phyloP scores from a whole-genome alignment of 2,113 vertebrate species.

The Cervus canadensis region DNA sequence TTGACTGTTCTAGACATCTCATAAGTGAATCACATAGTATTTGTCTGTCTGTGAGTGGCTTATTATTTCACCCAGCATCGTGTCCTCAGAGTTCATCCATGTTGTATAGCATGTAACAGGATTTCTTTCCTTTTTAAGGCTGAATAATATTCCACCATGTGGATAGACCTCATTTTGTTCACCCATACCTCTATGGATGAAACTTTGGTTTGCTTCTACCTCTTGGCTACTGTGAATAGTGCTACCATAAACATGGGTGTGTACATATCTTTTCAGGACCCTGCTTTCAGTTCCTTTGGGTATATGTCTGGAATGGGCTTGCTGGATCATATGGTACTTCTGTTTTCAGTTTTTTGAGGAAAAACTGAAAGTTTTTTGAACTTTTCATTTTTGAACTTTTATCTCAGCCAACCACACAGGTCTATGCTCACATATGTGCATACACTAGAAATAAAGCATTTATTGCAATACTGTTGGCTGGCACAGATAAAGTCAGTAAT shows the following conservation, averaged over 20 bases:
- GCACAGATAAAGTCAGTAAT: background rate
- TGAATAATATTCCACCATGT: background rate
- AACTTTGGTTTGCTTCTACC: background rate
- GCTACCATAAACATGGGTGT: background rate
- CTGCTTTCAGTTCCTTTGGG: background rate
- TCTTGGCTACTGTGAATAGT: background rate
- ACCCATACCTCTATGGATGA: fast-evolving
- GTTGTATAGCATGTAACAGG: background rate
- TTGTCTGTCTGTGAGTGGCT: background rate
- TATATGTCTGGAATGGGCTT: background rate
- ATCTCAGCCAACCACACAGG: background rate
- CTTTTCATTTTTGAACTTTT: background rate
- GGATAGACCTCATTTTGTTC: background rate
- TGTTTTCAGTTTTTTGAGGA: background rate
- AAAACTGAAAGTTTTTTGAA: too few species aligned
- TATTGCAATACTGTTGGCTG: background rate
- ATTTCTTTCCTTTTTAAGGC: background rate
- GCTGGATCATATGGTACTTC: background rate
- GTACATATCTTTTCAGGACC: background rate
- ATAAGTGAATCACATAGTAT: background rate
- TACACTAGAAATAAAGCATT: background rate
- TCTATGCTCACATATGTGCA: background rate
- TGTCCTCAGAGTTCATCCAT: background rate
- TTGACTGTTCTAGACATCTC: too few species aligned
- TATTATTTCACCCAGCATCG: background rate